Conservation (phyloP, 1,140 invertebrate genomes). For the Araneus ventricosus region DNA sequence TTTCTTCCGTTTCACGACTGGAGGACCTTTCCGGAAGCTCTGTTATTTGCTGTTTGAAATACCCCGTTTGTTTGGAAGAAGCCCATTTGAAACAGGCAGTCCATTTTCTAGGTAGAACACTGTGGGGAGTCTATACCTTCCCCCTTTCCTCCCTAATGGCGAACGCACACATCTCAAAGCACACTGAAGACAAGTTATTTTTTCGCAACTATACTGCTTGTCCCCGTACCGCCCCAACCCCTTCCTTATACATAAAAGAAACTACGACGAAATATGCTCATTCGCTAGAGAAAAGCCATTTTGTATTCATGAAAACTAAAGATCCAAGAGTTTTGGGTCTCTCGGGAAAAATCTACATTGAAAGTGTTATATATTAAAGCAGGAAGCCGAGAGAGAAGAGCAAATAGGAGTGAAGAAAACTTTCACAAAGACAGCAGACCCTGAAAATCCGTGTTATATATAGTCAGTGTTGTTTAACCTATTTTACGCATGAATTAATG, state of each 20-base stretch:
- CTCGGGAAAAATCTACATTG: conserved; percentile 70
- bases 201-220: neutral
- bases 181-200: conserved; percentile 44
- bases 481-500: conserved; percentile 68
- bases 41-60: conserved; percentile 7
- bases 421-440: neutral
- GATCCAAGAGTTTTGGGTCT: conserved; percentile 53
- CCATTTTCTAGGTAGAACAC: conserved; percentile 3
- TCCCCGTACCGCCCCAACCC: neutral
- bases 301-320: conserved; percentile 74
- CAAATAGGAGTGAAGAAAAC: conserved; percentile 41
- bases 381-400: neutral
- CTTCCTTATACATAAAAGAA: conserved; percentile 51
- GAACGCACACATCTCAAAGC: conserved; percentile 31
- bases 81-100: neutral
- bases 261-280: conserved; percentile 50
- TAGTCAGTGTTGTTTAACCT: conserved; percentile 52
- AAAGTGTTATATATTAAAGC: conserved; percentile 59
- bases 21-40: neutral
- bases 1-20: neutral
- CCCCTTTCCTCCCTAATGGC: neutral
- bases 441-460: conserved; percentile 12
- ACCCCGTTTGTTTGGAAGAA: neutral
- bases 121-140: too few species aligned
- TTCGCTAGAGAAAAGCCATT: conserved; percentile 47